Base-by-base conservation (phyloP, 2,797 vertebrate species). In the Xenentodon cancila region DNA sequence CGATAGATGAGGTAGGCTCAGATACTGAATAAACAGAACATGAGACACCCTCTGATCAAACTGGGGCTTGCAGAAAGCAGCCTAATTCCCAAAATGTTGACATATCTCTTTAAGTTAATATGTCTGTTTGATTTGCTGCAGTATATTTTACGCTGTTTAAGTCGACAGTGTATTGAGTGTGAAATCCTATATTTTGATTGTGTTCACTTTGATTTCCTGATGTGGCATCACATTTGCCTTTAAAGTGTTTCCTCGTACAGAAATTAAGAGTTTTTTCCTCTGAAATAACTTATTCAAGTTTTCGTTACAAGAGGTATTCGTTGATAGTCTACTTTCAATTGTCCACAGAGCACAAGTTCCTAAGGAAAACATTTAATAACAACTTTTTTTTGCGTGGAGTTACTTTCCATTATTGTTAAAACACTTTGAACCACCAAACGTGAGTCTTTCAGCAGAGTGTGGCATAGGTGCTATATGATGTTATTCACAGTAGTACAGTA, bases 401-500 rank as follows among this genome's bases (percentile, higher is more conserved):
- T 34, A 59, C 9, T 73, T 73, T 68, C 66, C 52, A 21, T 67
- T n/a, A 53, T 75, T 74, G 32, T 27, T 11, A 75, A 67, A 67
- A 40, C 25, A 45, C 19, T 66, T 30, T 4, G 40, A 68, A 59
- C 32, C 73, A 78, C 68, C 71, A 80, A 72, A 68, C 59, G 34
- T 30, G 48, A 68, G 25, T 25, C 20, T 67, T 58, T 75, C 63
- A 53, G 22, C 57, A 53, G 61, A 60, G 18, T 53, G 67, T 69
- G 56, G 52, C 50, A 27, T 61, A 52, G 55, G 37, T 70, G 50
- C 59, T 65, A 42, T 69, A 56, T 32, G 75, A 68, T 59, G 43
- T 64, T n/a, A 68, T 71, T 84, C 73, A 71, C 43, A 25, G 59
- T 75, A 73, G 62, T 69, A 91, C 84, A 91, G 82, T 78, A 64